Evolutionary conservation across 2,797 vertebrate species (phyloP).

Genomic region (Chaunax sp.): DNA sequence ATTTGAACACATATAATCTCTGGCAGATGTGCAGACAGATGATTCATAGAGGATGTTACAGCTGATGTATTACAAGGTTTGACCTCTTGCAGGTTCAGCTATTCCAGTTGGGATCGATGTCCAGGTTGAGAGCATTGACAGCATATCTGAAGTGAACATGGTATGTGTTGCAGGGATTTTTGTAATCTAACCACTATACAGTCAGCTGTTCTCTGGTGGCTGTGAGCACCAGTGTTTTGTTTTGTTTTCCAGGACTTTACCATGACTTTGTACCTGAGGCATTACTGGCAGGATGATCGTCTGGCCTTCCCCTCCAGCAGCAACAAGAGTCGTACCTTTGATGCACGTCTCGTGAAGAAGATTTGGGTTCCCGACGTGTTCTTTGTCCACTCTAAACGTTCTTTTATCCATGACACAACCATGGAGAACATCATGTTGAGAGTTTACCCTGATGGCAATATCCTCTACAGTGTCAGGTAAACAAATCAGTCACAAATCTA

Average conservation of each 20-base stretch:
- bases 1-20: slow-evolving; percentile 50
- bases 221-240: neutral
- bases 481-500: slow-evolving; percentile 8
- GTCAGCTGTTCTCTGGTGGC: neutral
- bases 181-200: neutral
- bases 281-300: slow-evolving; percentile 96
- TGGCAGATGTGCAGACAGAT: slow-evolving; percentile 33
- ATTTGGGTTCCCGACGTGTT: slow-evolving; percentile 97
- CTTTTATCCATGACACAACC: slow-evolving; percentile 94
- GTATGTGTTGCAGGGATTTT: slow-evolving; percentile 70
- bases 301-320: slow-evolving; percentile 91
- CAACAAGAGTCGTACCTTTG: slow-evolving; percentile 94
- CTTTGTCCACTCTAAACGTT: slow-evolving; percentile 94
- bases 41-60: slow-evolving; percentile 21
- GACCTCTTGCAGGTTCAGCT: slow-evolving; percentile 84
- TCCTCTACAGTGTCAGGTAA: slow-evolving; percentile 93
- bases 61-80: slow-evolving; percentile 38
- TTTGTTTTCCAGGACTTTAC: slow-evolving; percentile 88
- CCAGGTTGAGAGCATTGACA: slow-evolving; percentile 93
- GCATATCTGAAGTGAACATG: slow-evolving; percentile 96
- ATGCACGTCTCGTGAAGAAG: slow-evolving; percentile 91
- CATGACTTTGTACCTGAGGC: slow-evolving; percentile 94
- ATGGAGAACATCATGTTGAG: slow-evolving; percentile 93
- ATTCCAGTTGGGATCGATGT: slow-evolving; percentile 93
- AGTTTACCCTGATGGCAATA: slow-evolving; percentile 89